Conservation (phyloP, 2,113 vertebrate genomes). For the Ailurus styani region DNA sequence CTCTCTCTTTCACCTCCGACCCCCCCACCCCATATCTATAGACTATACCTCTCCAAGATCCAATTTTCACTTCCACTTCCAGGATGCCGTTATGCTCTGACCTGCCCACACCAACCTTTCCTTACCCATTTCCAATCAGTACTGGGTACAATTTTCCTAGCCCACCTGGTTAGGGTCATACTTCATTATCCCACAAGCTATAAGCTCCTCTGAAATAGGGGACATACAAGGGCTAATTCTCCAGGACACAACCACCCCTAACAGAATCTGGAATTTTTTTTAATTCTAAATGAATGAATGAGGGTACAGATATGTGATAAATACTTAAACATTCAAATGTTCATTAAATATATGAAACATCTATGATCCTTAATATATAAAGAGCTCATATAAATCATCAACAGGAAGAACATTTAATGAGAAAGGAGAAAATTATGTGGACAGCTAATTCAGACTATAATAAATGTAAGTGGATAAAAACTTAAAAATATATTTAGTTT, state of each 20-base stretch:
- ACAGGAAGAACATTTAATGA: neutral
- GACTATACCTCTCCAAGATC: neutral
- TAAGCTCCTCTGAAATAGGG: neutral
- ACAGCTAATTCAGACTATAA: neutral
- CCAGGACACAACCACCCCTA: neutral
- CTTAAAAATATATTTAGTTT: neutral
- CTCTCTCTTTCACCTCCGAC: neutral
- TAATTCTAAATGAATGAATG: neutral
- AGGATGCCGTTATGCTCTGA: neutral
- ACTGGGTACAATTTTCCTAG: neutral
- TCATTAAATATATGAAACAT: neutral
- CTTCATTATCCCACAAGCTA: neutral
- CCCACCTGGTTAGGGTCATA: neutral
- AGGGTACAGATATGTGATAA: neutral
- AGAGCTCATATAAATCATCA: neutral
- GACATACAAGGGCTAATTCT: neutral
- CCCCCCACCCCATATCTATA: neutral
- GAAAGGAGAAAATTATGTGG: neutral
- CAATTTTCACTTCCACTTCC: neutral
- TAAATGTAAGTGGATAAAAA: neutral
- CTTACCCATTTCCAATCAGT: neutral
- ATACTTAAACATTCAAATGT: neutral
- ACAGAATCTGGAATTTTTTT: neutral
- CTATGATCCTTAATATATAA: neutral
- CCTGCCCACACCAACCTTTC: neutral